Evolutionary conservation across 2,797 vertebrate species (phyloP).

Genomic region (Melanotaenia trifasciata): DNA sequence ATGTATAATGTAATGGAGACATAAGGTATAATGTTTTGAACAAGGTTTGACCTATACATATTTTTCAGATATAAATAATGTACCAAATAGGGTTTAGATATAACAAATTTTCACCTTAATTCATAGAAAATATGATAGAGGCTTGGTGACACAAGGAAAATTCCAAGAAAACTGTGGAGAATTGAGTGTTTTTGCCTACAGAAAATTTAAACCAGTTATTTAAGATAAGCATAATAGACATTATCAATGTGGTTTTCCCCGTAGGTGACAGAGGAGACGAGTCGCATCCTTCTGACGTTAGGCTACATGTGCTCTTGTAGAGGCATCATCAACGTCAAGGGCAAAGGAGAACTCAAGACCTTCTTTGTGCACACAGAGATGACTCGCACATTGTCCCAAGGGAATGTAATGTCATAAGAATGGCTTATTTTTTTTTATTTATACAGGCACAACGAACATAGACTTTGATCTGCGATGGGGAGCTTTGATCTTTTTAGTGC

Average conservation of each 20-base stretch:
- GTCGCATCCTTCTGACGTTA: constrained; percentile 87
- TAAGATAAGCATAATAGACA: constrained; percentile 29
- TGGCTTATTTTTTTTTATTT: constrained; percentile 25
- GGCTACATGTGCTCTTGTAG: constrained; percentile 95
- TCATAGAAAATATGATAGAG: neutral
- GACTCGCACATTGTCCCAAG: constrained; percentile 94
- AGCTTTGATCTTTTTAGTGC: constrained; percentile 32
- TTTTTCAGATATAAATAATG: constrained; percentile 1
- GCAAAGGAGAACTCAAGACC: constrained; percentile 96
- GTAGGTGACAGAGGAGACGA: constrained; percentile 96
- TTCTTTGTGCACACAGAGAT: constrained; percentile 98
- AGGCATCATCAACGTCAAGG: constrained; percentile 98
- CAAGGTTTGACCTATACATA: neutral
- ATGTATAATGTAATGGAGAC: neutral
- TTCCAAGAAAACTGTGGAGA: neutral
- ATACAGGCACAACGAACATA: constrained; percentile 30
- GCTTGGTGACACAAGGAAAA: neutral
- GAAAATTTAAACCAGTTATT: constrained; percentile 25
- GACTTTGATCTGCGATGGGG: constrained; percentile 27
- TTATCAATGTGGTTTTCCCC: constrained; percentile 53
- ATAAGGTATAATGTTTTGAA: neutral
- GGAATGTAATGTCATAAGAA: constrained; percentile 90
- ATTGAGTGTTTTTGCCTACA: constrained; percentile 15
- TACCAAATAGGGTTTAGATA: constrained; percentile 1
- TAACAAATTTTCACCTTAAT: neutral